Evolutionary conservation across 2,797 vertebrate species (phyloP).

Genomic region (Helostoma temminkii): DNA sequence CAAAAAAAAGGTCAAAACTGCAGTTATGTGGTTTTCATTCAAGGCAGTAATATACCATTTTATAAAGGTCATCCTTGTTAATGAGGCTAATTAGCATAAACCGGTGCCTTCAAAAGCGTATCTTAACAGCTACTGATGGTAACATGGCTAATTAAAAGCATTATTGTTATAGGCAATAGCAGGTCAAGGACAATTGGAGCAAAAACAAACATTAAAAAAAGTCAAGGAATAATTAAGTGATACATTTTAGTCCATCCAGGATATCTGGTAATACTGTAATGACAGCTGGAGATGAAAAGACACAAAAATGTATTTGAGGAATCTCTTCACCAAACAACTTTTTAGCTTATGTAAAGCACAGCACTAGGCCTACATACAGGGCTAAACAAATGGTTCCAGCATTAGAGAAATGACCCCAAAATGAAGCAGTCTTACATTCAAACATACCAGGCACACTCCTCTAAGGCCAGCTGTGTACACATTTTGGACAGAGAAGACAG

Average conservation of each 20-base stretch:
- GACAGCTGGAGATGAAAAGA: too few species aligned
- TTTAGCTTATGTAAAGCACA: too few species aligned
- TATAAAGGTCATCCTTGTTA: slow-evolving; percentile 51
- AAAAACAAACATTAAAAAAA: background rate
- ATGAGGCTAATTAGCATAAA: slow-evolving; percentile 52
- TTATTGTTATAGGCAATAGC: background rate
- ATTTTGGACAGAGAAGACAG: too few species aligned
- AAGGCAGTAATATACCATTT: slow-evolving; percentile 34
- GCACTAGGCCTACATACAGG: too few species aligned
- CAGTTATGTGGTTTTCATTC: slow-evolving; percentile 36
- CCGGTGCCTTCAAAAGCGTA: slow-evolving; percentile 16
- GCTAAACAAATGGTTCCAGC: background rate
- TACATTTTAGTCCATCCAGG: too few species aligned
- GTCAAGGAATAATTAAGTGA: background rate
- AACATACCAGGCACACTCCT: background rate
- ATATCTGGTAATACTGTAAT: too few species aligned
- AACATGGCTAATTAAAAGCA: slow-evolving; percentile 43
- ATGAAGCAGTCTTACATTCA: background rate
- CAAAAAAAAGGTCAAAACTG: slow-evolving; percentile 38
- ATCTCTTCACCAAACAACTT: too few species aligned
- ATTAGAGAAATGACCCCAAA: background rate
- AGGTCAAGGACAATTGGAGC: slow-evolving; percentile 20
- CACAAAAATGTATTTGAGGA: too few species aligned
- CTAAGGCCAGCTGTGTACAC: background rate
- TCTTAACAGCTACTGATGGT: slow-evolving; percentile 13